A percentile compares a stretch with the other conserved stretches of the same genome.
Conservation (phyloP, 2,113 vertebrate genomes). For the Stegostoma tigrinum region DNA sequence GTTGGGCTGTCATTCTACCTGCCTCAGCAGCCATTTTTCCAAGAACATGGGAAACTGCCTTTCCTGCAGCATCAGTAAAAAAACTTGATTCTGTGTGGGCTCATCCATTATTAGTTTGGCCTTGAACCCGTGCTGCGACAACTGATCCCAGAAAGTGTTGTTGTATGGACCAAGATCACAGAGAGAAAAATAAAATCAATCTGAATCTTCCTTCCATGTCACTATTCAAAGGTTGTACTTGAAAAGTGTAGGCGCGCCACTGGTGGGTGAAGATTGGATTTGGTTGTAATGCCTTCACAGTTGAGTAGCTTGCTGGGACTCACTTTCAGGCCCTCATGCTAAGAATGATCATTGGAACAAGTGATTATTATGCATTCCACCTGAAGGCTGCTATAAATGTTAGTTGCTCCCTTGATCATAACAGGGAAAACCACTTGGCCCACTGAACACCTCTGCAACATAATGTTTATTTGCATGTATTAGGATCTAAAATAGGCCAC, state of each 20-base stretch:
- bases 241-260: background rate
- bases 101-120: background rate
- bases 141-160: background rate
- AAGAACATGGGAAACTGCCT: no score
- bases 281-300: background rate
- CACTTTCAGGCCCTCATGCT: background rate
- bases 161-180: background rate
- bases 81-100: no score
- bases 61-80: no score
- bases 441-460: no score
- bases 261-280: background rate
- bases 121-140: background rate
- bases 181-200: background rate
- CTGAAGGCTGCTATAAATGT: background rate
- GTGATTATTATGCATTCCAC: background rate
- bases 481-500: background rate
- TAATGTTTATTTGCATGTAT: background rate
- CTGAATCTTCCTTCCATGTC: no score
- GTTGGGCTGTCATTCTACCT: background rate
- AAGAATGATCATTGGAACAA: background rate
- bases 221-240: background rate
- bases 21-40: background rate
- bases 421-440: no score
- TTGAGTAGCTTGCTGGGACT: background rate
- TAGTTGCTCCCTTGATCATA: no score